Conservation (phyloP, 2,888 invertebrate species). For the Caenorhabditis wallacei region DNA sequence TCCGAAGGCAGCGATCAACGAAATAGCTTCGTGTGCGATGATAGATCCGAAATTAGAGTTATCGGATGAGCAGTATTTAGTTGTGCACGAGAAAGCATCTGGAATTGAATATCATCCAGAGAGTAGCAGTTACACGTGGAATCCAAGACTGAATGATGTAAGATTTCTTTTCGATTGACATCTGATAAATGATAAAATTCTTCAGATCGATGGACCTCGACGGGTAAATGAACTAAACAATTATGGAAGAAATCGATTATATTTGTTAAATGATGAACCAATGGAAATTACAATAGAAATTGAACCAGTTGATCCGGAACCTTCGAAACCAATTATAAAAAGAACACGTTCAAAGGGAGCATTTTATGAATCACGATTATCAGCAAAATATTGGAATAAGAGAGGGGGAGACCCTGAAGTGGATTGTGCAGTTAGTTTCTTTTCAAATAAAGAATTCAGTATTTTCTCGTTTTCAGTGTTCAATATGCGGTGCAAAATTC, state of each 20-base stretch:
- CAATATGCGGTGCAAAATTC: conserved; percentile 17
- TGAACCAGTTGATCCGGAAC: too few species aligned
- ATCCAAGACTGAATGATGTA: conserved; percentile 1
- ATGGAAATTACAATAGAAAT: background rate
- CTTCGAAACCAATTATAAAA: too few species aligned
- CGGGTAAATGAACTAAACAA: conserved; percentile 15
- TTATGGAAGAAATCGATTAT: conserved; percentile 13
- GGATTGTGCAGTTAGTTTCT: conserved; percentile 2
- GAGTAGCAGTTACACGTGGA: background rate
- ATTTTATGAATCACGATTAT: background rate
- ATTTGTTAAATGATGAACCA: background rate
- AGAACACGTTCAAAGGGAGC: background rate
- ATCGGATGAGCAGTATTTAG: conserved; percentile 1
- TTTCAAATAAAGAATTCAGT: background rate
- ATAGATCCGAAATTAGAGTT: conserved; percentile 14
- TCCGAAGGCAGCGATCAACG: background rate
- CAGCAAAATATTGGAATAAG: conserved; percentile 4
- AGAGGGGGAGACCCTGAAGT: conserved; percentile 19
- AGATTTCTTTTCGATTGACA: background rate
- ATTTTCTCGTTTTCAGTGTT: conserved; percentile 28
- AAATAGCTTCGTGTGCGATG: background rate
- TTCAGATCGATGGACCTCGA: background rate
- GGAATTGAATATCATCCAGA: conserved; percentile 23
- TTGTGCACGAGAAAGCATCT: background rate
- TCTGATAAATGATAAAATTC: too few species aligned